These are phyloP conservation scores for Choloepus didactylus DNA, from an alignment of 2,797 vertebrate species.

Conservation along the genomic window DNA sequence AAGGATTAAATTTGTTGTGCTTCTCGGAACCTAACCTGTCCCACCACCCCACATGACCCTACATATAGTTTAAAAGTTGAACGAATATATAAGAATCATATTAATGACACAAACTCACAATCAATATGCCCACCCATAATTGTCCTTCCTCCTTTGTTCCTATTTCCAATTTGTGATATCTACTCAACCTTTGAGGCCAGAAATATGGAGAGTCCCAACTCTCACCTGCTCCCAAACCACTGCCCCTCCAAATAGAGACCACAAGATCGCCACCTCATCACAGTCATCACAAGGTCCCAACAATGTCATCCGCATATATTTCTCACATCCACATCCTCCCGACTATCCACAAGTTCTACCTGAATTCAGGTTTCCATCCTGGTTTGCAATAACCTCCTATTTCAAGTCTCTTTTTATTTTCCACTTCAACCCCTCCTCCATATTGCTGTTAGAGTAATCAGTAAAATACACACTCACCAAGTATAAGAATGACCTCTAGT, in stretches of 20 bases:
- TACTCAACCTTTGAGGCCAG: not conserved
- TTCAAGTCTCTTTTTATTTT: not conserved
- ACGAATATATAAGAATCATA: not conserved
- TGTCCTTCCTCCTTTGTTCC: not conserved
- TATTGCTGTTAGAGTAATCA: not conserved
- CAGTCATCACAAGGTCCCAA: not conserved
- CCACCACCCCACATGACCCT: not conserved
- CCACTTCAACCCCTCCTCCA: not conserved
- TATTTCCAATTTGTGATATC: not conserved
- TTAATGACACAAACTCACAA: not conserved
- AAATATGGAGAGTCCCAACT: rapidly evolving
- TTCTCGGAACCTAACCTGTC: too few species aligned
- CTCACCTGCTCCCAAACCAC: not conserved
- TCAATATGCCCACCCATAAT: not conserved
- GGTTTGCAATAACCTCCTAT: not conserved
- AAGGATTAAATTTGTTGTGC: too few species aligned
- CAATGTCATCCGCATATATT: too few species aligned
- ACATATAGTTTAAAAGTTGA: not conserved
- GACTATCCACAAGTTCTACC: not conserved
- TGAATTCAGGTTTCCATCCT: too few species aligned
- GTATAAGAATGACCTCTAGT: too few species aligned
- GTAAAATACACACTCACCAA: rapidly evolving
- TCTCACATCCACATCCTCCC: not conserved
- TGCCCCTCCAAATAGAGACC: not conserved
- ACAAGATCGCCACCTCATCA: not conserved